Base-by-base conservation (phyloP, 2,113 vertebrate genomes). In the Uropsilus gracilis region DNA sequence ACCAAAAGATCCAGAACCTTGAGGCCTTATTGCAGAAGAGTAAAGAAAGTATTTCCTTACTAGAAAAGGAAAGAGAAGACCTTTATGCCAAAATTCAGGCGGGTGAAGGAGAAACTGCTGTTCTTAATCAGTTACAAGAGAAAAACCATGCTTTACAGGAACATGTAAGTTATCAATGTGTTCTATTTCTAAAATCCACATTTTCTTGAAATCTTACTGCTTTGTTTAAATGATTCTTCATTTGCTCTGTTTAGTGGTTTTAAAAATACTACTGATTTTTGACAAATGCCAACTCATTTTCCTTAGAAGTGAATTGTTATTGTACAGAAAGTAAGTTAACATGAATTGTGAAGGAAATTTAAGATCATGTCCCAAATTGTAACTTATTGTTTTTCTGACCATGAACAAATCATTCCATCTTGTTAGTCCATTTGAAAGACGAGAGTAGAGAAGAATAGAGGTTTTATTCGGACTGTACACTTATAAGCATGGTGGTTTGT, bases 1-100 rank as follows among this genome's bases (percentile, higher is more conserved):
- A 99, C 97, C 99, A 99, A 98, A 99, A 99, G 98, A 99, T 99
- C 89, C 99, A 99, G 98, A 99, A 99, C 96, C 99, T 99, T 94
- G 99, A 99, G 97, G 99, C 99, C 86, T 98, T 99, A 95, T 98
- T 99, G 94, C 99, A 99, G 97, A 99, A 99, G 97, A 99, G 99
- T 97, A 99, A 99, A 95, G 99, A 99, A 96, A 99, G 98, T 48
- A 99, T 99, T 96, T 98, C 98, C 55, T 98, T 99, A 93, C 98
- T 99, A 89, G 99, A 99, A 98, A 98, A 99, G 0, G 99, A 99
- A 97, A 98, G 99, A 97, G 99, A 99, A 68, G 99, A 99, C 71
- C 97, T 99, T 61, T 99, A 99, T 98, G 99, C 99, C 91, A 99
- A 99, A 98, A 99, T 99, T 97, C 99, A 99, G 96, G 99, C 99